phyloP scores from a whole-genome alignment of 2,113 vertebrate species.

The Brachyistius frenatus region DNA sequence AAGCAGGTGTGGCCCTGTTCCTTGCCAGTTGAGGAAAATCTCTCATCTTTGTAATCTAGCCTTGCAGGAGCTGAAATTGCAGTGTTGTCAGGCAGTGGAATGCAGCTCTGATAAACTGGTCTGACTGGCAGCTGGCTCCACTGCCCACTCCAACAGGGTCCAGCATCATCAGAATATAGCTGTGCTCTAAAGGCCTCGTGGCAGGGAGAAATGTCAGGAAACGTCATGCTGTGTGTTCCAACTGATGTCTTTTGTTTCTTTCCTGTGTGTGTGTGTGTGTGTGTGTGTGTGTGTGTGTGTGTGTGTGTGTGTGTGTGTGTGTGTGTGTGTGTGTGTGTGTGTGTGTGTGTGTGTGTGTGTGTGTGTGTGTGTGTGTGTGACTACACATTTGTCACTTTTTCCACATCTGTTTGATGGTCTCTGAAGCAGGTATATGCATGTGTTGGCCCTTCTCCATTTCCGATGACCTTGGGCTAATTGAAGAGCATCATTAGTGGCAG shows the following conservation, averaged over 20 bases:
- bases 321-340: slow-evolving; percentile 22
- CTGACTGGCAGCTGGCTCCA: slow-evolving; percentile 25
- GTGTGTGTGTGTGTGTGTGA: slow-evolving; percentile 2
- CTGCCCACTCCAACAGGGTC: slow-evolving; percentile 11
- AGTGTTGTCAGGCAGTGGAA: slow-evolving; percentile 25
- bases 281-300: background rate
- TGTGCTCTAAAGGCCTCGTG: slow-evolving; percentile 40
- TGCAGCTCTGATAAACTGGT: slow-evolving; percentile 28
- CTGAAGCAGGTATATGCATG: slow-evolving; percentile 15
- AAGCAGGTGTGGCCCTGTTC: slow-evolving; percentile 16
- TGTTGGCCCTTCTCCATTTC: slow-evolving; percentile 17
- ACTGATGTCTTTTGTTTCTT: slow-evolving; percentile 30
- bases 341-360: slow-evolving; percentile 18
- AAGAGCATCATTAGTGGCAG: slow-evolving; percentile 63
- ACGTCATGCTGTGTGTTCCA: slow-evolving; percentile 35
- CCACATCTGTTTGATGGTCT: slow-evolving; percentile 38
- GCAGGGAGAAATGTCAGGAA: slow-evolving; percentile 51
- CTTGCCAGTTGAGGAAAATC: slow-evolving; percentile 16
- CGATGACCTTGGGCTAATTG: slow-evolving; percentile 59
- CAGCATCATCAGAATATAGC: slow-evolving; percentile 51
- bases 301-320: background rate
- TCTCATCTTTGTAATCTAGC: slow-evolving; percentile 31
- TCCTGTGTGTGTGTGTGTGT: slow-evolving; percentile 5
- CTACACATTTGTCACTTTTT: slow-evolving; percentile 5
- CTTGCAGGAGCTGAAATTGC: slow-evolving; percentile 30